phyloP scores from a whole-genome alignment of 2,888 invertebrate species.

The Ennomos erosarius region DNA sequence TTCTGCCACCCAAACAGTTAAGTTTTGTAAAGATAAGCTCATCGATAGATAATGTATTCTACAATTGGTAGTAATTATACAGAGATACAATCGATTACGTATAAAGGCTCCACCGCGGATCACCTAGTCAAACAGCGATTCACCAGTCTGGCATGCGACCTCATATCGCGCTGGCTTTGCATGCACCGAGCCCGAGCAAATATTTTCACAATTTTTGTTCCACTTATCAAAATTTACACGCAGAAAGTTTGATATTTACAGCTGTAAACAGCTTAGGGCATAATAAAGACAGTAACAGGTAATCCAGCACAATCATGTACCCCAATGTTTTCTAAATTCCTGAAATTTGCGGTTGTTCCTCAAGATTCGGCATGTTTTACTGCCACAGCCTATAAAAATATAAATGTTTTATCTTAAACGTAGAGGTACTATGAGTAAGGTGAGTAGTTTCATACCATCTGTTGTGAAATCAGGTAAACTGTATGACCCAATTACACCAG shows the following conservation, averaged over 20 bases:
- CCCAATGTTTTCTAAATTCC: no score
- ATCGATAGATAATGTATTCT: no score
- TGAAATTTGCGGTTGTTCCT: no score
- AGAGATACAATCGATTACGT: no score
- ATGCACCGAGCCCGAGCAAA: slow-evolving; percentile 36
- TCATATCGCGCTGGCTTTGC: slow-evolving; percentile 32
- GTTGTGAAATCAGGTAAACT: slow-evolving; percentile 27
- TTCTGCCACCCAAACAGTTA: no score
- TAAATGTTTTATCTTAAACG: background rate
- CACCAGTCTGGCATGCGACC: slow-evolving; percentile 29
- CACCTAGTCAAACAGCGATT: slow-evolving; percentile 27
- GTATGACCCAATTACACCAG: slow-evolving; percentile 24
- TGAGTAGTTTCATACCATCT: slow-evolving; percentile 22
- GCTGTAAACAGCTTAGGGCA: no score
- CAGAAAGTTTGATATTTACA: background rate
- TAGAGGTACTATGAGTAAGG: slow-evolving; percentile 11
- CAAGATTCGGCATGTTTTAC: no score
- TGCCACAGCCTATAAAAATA: no score
- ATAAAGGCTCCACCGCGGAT: slow-evolving; percentile 16
- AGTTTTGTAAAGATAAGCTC: no score
- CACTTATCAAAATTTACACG: slow-evolving; percentile 24
- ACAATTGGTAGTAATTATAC: no score
- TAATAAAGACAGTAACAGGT: no score
- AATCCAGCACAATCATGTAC: no score
- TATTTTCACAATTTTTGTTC: slow-evolving; percentile 38